phyloP scores from a whole-genome alignment of 2,797 vertebrate species.

The Sus cebifrons region DNA sequence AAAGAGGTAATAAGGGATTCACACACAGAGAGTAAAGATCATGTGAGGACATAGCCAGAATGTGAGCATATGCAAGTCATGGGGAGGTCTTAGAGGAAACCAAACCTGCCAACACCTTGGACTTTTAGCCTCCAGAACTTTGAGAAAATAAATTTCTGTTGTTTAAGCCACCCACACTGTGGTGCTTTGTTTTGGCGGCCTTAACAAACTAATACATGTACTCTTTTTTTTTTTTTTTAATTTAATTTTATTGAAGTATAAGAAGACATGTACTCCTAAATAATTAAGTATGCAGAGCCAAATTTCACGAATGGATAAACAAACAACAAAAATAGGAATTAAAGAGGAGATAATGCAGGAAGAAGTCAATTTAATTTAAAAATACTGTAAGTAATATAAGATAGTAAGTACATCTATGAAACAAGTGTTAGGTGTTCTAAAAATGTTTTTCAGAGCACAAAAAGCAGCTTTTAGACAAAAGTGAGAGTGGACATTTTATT shows the following conservation, averaged over 20 bases:
- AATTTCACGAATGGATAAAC: not conserved
- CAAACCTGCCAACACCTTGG: not conserved
- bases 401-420: not conserved
- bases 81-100: not conserved
- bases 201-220: not conserved
- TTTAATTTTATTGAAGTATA: too few relatives aligned
- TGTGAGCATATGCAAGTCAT: not conserved
- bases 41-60: not conserved
- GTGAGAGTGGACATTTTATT: not conserved
- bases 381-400: not conserved
- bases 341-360: not conserved
- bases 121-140: not conserved
- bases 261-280: not conserved
- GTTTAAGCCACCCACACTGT: not conserved
- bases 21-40: not conserved
- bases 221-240: too few relatives aligned
- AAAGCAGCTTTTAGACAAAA: not conserved
- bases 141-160: slow-evolving; percentile 13
- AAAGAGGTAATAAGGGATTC: not conserved
- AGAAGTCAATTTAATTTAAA: not conserved
- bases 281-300: not conserved
- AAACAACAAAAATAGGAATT: not conserved
- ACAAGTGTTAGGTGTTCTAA: not conserved
- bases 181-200: not conserved
- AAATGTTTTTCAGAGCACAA: not conserved